Conservation (phyloP, 1,140 invertebrate species). For the Cyclargus thomasi region DNA sequence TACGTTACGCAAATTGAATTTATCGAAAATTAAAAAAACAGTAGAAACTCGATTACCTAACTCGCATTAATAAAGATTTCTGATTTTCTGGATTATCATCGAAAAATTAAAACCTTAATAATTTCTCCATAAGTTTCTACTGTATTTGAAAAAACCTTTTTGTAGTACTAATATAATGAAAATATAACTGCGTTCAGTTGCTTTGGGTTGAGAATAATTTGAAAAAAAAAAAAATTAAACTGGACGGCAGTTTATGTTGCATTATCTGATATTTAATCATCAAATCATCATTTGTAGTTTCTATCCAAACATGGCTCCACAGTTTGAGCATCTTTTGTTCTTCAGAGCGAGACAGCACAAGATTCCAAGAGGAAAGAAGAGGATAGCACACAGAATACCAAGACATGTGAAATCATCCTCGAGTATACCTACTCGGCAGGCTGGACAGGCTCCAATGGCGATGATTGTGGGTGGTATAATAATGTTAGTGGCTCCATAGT, state of each 20-base stretch:
- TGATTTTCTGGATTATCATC: too few relatives aligned
- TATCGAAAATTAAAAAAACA: too few relatives aligned
- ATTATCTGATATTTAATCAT: constrained; percentile 1
- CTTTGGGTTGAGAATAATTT: background rate
- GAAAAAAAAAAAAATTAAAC: background rate
- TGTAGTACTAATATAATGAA: too few relatives aligned
- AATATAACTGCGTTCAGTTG: too few relatives aligned
- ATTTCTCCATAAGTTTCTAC: too few relatives aligned
- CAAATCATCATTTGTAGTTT: constrained; percentile 11
- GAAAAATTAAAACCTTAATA: too few relatives aligned
- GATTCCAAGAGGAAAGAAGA: constrained; percentile 90
- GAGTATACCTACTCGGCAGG: constrained; percentile 87
- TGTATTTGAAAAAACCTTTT: too few relatives aligned
- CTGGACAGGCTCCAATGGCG: constrained; percentile 85
- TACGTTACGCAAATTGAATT: too few relatives aligned
- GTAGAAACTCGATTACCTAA: too few relatives aligned
- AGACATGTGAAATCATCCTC: constrained; percentile 90
- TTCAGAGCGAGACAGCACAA: constrained; percentile 87
- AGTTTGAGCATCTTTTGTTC: constrained; percentile 88
- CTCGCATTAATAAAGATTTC: too few relatives aligned
- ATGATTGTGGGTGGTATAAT: constrained; percentile 67
- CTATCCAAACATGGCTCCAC: constrained; percentile 86
- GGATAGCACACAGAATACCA: constrained; percentile 87
- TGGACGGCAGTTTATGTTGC: constrained; percentile 13
- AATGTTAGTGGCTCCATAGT: constrained; percentile 74